phyloP scores from a whole-genome alignment of 2,113 vertebrate species.

The Lutjanus erythropterus region DNA sequence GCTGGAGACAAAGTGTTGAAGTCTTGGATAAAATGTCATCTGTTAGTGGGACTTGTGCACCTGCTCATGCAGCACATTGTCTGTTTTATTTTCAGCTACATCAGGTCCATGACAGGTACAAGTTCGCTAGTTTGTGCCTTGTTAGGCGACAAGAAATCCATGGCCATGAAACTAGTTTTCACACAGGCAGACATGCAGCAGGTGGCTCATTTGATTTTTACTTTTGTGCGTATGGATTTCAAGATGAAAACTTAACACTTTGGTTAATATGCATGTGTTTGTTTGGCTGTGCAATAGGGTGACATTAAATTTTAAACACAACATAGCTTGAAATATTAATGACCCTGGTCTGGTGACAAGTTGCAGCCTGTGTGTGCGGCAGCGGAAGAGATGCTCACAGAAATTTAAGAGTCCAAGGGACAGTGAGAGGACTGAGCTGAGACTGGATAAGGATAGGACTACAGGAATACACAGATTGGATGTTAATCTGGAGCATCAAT shows the following conservation, averaged over 20 bases:
- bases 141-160: not conserved
- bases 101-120: not conserved
- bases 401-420: conserved; percentile 54
- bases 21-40: not conserved
- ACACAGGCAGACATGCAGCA: not conserved
- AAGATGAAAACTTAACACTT: not conserved
- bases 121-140: not conserved
- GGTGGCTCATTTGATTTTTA: not conserved
- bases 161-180: not conserved
- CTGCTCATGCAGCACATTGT: not conserved
- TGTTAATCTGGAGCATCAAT: conserved; percentile 35
- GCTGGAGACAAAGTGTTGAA: not conserved
- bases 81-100: conserved; percentile 4
- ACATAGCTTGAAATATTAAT: conserved; percentile 81
- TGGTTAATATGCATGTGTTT: conserved; percentile 35
- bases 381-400: conserved; percentile 47
- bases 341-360: conserved; percentile 71
- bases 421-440: conserved; percentile 18
- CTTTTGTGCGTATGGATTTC: not conserved
- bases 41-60: not conserved
- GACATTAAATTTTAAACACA: conserved; percentile 73
- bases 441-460: conserved; percentile 10
- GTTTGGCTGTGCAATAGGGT: conserved; percentile 28
- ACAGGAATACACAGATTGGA: conserved; percentile 40
- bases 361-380: conserved; percentile 20